Evolutionary conservation across 23 tunicate species (phyloP).

Genomic region (Botrylloides violaceus): DNA sequence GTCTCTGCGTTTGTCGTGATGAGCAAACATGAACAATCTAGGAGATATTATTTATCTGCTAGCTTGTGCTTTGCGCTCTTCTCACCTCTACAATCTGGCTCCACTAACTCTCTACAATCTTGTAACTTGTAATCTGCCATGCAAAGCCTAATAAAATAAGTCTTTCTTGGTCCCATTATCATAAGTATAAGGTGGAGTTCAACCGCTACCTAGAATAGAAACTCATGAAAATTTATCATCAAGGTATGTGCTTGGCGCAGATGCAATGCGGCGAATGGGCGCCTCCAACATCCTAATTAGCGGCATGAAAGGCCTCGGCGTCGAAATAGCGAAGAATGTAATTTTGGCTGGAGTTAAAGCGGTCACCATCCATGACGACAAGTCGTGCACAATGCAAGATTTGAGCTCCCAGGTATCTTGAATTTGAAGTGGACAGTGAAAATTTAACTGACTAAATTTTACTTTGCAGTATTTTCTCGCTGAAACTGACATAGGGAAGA

Average conservation of each 20-base stretch:
- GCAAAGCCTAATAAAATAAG: neutral
- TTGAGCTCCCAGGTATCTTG: slow-evolving; percentile 79
- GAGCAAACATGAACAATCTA: no score
- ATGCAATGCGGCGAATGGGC: slow-evolving; percentile 97
- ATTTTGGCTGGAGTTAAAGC: slow-evolving; percentile 91
- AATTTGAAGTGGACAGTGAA: no score
- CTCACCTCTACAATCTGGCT: no score
- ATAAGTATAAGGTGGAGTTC: neutral
- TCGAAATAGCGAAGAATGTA: slow-evolving; percentile 94
- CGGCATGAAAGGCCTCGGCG: slow-evolving; percentile 89
- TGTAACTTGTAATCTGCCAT: neutral
- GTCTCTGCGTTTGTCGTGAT: no score
- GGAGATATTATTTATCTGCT: no score
- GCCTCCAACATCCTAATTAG: slow-evolving; percentile 82
- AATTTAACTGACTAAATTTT: neutral
- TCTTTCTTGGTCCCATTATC: neutral
- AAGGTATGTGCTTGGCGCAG: slow-evolving; percentile 95
- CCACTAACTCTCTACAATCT: no score
- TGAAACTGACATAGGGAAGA: slow-evolving; percentile 61
- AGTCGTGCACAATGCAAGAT: slow-evolving; percentile 39
- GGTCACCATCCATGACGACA: slow-evolving; percentile 79
- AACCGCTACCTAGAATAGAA: neutral
- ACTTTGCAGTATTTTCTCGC: slow-evolving; percentile 64
- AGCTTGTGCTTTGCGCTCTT: no score
- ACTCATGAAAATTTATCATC: neutral